These are phyloP conservation scores for Pelvicachromis taeniatus DNA, from an alignment of 2,113 vertebrate genomes.

Conservation along the genomic window DNA sequence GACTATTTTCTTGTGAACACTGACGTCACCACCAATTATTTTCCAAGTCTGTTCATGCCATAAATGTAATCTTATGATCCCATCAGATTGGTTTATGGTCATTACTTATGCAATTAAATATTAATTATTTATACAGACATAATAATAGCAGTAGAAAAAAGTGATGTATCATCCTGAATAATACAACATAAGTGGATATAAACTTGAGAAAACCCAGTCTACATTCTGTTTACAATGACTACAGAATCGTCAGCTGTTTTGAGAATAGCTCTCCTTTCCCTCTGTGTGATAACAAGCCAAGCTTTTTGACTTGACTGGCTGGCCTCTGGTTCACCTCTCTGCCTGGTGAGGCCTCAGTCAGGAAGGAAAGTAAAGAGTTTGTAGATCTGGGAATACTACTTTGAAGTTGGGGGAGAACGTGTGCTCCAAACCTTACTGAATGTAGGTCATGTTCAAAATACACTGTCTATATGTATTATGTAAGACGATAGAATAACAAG, in stretches of 20 bases:
- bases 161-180: background rate
- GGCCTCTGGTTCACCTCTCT: constrained; percentile 13
- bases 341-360: background rate
- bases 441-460: constrained; percentile 46
- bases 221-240: background rate
- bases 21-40: background rate
- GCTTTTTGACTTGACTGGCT: background rate
- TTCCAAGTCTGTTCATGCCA: background rate
- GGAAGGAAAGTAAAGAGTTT: constrained; percentile 40
- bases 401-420: background rate
- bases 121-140: background rate
- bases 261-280: background rate
- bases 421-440: background rate
- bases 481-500: background rate
- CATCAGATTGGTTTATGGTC: background rate
- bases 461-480: background rate
- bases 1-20: background rate
- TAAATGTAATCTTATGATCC: background rate
- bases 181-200: background rate
- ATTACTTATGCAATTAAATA: background rate
- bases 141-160: background rate
- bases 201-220: background rate
- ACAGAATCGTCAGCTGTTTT: background rate
- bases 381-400: constrained; percentile 31
- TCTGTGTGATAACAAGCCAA: background rate